Evolutionary conservation across 2,113 vertebrate species (phyloP).

Genomic region (Phrynosoma platyrhinos): DNA sequence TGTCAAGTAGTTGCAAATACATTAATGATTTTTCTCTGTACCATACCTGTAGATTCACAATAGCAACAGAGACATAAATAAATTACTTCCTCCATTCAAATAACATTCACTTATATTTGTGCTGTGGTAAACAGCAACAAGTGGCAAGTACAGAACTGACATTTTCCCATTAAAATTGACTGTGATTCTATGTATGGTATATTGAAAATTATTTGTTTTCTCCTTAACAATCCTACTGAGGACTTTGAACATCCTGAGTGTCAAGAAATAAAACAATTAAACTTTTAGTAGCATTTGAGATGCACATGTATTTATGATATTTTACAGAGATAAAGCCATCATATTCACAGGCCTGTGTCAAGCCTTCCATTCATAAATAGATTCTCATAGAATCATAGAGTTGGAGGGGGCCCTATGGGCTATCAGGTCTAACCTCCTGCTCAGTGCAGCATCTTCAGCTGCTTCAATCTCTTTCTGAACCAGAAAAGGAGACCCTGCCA

Average conservation of each 20-base stretch:
- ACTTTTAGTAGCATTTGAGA: not conserved
- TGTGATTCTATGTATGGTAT: not conserved
- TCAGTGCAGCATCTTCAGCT: too few species aligned
- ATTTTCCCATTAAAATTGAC: not conserved
- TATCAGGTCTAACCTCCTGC: too few species aligned
- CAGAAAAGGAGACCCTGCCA: too few species aligned
- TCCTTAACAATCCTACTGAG: not conserved
- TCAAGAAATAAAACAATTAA: not conserved
- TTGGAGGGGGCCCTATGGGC: too few species aligned
- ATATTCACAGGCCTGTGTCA: not conserved
- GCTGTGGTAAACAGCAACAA: not conserved
- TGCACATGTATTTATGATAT: not conserved
- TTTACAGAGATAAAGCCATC: not conserved
- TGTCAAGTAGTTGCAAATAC: not conserved
- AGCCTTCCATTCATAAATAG: not conserved
- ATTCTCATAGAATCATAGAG: too few species aligned
- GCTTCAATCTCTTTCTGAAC: too few species aligned
- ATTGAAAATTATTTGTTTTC: not conserved
- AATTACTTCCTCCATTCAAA: not conserved
- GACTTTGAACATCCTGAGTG: not conserved
- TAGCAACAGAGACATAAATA: not conserved
- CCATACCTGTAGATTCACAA: not conserved
- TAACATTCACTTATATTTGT: not conserved
- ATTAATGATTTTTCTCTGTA: not conserved
- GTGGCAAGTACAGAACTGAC: not conserved